phyloP scores from a whole-genome alignment of 2,888 invertebrate species.

The Notodonta dromedarius region DNA sequence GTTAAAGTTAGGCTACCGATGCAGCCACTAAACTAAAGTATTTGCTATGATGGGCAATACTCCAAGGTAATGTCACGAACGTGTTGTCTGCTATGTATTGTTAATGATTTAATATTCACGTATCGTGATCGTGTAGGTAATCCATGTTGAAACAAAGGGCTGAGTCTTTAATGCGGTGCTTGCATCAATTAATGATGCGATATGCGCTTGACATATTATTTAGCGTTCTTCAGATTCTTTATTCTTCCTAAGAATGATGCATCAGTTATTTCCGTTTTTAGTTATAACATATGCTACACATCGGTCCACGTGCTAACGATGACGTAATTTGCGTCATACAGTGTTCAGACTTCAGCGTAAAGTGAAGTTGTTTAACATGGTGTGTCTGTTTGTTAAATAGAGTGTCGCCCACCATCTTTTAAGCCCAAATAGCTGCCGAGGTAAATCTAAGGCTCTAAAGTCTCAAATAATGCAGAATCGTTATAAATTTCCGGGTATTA shows the following conservation, averaged over 20 bases:
- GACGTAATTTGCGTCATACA: too few relatives aligned
- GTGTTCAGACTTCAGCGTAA: too few relatives aligned
- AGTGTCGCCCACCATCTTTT: too few relatives aligned
- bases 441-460: too few relatives aligned
- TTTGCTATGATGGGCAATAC: constrained; percentile 57
- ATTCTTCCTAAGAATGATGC: neutral
- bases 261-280: neutral
- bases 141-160: neutral
- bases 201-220: neutral
- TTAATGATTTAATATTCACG: constrained; percentile 25
- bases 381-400: too few relatives aligned
- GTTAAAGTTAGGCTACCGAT: constrained; percentile 47
- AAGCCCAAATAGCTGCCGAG: too few relatives aligned
- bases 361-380: too few relatives aligned
- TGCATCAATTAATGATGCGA: constrained; percentile 3
- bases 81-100: constrained; percentile 23
- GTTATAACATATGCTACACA: too few relatives aligned
- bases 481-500: neutral
- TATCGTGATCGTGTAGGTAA: constrained; percentile 11
- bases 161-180: neutral
- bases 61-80: constrained; percentile 57
- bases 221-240: neutral
- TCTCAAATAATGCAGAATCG: neutral
- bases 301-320: too few relatives aligned
- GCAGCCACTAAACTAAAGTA: constrained; percentile 46